Conservation (phyloP, 2,797 vertebrate species). For the Antrozous pallidus region DNA sequence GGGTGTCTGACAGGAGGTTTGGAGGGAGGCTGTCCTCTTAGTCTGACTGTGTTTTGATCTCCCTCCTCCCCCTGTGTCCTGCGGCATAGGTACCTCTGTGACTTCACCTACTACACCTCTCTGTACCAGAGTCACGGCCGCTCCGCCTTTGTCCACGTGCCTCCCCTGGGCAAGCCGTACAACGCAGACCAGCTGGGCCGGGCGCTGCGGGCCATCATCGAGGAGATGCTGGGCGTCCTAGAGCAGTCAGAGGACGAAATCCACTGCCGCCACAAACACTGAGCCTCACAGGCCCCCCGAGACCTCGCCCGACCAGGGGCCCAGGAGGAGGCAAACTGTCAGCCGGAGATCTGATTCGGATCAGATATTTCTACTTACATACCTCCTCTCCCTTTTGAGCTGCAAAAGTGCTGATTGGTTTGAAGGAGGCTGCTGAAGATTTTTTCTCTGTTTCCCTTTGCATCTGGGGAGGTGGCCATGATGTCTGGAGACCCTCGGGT, state of each 20-base stretch:
- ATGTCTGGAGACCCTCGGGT: neutral
- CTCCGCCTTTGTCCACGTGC: conserved; percentile 93
- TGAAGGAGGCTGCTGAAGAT: neutral
- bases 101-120: conserved; percentile 96
- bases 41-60: neutral
- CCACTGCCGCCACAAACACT: conserved; percentile 80
- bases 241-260: conserved; percentile 82
- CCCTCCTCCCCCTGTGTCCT: neutral
- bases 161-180: conserved; percentile 92
- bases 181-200: conserved; percentile 89
- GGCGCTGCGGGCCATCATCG: conserved; percentile 88
- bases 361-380: neutral
- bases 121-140: conserved; percentile 89
- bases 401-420: too few relatives aligned
- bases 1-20: neutral
- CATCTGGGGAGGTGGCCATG: neutral
- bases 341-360: neutral
- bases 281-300: neutral
- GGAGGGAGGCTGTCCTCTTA: neutral
- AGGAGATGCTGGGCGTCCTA: conserved; percentile 89
- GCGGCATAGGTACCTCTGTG: conserved; percentile 91
- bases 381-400: neutral
- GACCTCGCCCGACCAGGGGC: neutral
- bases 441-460: neutral
- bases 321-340: neutral